These are phyloP conservation scores for Sarcophilus harrisii DNA, from an alignment of 2,797 vertebrate species.

Conservation along the genomic window DNA sequence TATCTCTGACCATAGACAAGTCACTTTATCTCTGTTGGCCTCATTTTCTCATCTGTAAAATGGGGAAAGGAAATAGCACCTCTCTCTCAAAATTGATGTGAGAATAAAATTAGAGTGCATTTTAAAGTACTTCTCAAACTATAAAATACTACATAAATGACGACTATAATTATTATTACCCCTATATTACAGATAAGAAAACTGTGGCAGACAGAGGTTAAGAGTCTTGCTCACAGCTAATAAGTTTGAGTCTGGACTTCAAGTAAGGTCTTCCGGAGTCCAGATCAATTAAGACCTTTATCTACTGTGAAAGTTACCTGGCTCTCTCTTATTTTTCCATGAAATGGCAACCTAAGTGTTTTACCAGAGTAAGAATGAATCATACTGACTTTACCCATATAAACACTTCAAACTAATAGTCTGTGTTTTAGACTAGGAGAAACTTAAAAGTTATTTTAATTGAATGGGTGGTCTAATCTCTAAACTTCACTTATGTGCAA, in stretches of 20 bases:
- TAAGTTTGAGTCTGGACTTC: background rate
- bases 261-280: background rate
- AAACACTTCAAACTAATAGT: background rate
- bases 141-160: background rate
- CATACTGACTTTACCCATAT: conserved; percentile 9
- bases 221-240: background rate
- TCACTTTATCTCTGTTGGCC: background rate
- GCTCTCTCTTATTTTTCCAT: conserved; percentile 1
- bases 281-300: background rate
- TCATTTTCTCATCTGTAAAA: background rate
- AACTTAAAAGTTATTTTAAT: conserved; percentile 19
- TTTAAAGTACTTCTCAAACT: background rate
- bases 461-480: background rate
- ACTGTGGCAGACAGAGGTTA: background rate
- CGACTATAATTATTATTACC: background rate
- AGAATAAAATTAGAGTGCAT: background rate
- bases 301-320: background rate
- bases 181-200: background rate
- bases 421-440: conserved; percentile 8
- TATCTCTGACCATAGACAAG: background rate
- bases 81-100: background rate
- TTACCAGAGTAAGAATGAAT: background rate
- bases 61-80: background rate
- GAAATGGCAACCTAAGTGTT: conserved; percentile 2
- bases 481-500: background rate